Evolutionary conservation across 2,797 vertebrate genomes (phyloP).

Genomic region (Melanitta fusca): DNA sequence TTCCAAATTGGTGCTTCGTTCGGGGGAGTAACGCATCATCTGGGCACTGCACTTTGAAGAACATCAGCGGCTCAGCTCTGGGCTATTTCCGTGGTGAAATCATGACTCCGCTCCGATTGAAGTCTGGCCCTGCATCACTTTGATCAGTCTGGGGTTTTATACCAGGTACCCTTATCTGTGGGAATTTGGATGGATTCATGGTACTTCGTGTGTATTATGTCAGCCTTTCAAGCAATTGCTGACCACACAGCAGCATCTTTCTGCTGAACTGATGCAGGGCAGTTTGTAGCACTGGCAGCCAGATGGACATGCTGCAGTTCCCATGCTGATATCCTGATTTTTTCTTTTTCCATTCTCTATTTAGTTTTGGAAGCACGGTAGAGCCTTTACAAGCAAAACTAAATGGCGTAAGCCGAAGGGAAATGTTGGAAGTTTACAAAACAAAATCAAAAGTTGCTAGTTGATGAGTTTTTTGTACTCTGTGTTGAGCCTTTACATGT

Average conservation of each 20-base stretch:
- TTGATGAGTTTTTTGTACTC: fast-evolving
- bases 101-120: neutral
- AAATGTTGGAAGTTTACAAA: neutral
- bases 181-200: neutral
- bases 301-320: neutral
- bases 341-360: fast-evolving
- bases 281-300: neutral
- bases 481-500: neutral
- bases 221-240: neutral
- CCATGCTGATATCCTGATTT: neutral
- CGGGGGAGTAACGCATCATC: neutral
- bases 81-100: fast-evolving
- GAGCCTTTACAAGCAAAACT: neutral
- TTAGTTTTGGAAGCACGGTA: neutral
- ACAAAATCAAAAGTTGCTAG: neutral
- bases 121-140: neutral
- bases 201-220: neutral
- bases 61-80: neutral
- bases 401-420: neutral
- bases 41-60: neutral
- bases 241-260: neutral
- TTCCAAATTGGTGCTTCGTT: neutral
- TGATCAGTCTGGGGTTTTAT: fast-evolving
- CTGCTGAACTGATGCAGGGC: neutral
- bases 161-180: neutral